Conservation (phyloP, 1,140 invertebrate genomes). For the Ruditapes philippinarum region DNA sequence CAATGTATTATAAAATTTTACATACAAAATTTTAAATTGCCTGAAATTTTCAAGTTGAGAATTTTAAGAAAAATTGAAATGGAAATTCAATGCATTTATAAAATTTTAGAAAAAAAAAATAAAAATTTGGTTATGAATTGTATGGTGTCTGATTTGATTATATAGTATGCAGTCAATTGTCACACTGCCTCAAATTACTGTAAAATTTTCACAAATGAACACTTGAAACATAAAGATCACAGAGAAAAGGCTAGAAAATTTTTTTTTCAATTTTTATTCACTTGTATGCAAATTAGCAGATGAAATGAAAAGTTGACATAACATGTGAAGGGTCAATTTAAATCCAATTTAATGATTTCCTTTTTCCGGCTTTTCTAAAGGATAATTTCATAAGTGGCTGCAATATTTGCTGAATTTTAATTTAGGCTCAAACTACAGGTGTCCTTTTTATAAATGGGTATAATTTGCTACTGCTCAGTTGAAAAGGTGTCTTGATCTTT, state of each 20-base stretch:
- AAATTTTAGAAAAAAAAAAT: too few relatives aligned
- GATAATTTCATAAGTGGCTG: background rate
- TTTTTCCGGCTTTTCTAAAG: background rate
- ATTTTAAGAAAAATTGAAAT: too few relatives aligned
- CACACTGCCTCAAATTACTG: background rate
- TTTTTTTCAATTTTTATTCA: background rate
- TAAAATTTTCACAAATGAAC: background rate
- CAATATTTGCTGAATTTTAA: background rate
- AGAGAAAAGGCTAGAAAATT: background rate
- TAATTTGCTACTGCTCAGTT: too few relatives aligned
- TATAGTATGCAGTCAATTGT: too few relatives aligned
- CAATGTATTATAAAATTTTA: too few relatives aligned
- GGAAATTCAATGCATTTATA: too few relatives aligned
- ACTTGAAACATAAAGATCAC: background rate
- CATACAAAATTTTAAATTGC: too few relatives aligned
- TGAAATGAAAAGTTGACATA: background rate
- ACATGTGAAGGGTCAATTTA: background rate
- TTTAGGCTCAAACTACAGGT: background rate
- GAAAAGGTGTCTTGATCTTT: too few relatives aligned
- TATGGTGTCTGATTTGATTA: too few relatives aligned
- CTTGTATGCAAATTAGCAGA: background rate
- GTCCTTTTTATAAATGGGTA: background rate
- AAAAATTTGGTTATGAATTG: too few relatives aligned
- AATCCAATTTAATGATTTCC: slow-evolving; percentile 1
- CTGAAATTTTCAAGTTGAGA: too few relatives aligned